Evolutionary conservation across 1,140 invertebrate genomes (phyloP).

Genomic region (Lepidurus arcticus): DNA sequence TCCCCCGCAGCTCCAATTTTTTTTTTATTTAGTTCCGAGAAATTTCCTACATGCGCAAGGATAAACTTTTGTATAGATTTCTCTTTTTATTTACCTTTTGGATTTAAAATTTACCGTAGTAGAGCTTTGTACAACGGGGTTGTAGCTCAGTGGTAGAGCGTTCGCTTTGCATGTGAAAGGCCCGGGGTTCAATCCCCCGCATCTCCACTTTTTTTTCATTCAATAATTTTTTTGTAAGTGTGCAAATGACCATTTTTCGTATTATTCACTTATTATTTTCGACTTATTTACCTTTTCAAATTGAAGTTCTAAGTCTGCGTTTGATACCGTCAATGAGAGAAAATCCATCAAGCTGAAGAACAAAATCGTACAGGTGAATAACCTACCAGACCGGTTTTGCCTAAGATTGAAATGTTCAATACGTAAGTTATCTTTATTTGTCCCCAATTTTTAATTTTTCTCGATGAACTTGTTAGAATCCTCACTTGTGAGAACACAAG

Average conservation of each 20-base stretch:
- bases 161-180: slow-evolving; percentile 90
- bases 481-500: neutral
- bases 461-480: neutral
- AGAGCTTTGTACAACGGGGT: slow-evolving; percentile 46
- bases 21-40: slow-evolving; percentile 40
- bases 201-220: slow-evolving; percentile 51
- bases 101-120: too few species aligned
- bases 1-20: slow-evolving; percentile 61
- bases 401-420: neutral
- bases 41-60: neutral
- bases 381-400: neutral
- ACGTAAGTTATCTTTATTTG: neutral
- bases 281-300: neutral
- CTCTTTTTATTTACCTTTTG: too few species aligned
- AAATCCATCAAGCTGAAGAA: neutral
- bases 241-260: neutral
- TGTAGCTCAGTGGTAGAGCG: slow-evolving; percentile 82
- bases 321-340: neutral
- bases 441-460: too few species aligned
- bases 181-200: slow-evolving; percentile 79
- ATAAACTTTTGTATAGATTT: neutral
- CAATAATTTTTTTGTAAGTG: neutral
- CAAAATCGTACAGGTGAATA: neutral
- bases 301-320: neutral
- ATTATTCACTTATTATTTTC: neutral